Evolutionary conservation across 2,797 vertebrate genomes (phyloP), one percentile per base, ranked within the genome.

Genomic region (Paguma larvata): DNA sequence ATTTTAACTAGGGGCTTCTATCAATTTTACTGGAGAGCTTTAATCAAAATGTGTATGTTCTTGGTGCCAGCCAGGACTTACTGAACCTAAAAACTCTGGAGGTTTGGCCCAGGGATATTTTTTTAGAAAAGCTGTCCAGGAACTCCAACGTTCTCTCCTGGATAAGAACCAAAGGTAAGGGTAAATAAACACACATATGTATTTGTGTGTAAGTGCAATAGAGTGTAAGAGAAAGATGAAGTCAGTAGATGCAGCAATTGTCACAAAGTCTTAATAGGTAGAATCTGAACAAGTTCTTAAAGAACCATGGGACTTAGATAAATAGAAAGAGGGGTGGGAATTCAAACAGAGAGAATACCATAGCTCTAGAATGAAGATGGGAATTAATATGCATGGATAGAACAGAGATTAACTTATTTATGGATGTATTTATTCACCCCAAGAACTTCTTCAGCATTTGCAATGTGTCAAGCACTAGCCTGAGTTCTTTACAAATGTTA

Each of bases 391-490:
- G 21, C 19, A 63, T 51, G 23, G n/a, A 41, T 23, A 94, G n/a
- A 93, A 59, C 0, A 94, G 5, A 75, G 18, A 62, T 79, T 44
- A 32, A 78, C 10, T 92, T 51, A 84, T 34, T 53, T 62, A 68
- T 44, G 18, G 8, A 94, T 84, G 62, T 84, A 83, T 73, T 84
- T 56, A 63, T 59, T 68, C 59, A 87, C n/a, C 67, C n/a, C 67
- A 94, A 65, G 38, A 46, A 77, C 19, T 93, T 51, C 21, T 83
- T 73, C 65, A 78, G n/a, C 41, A 67, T 85, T 92, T 90, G 25
- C 32, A 38, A 46, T 59, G 21, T 94, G 21, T 21, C 56, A 78
- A 51, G 63, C 41, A 75, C n/a, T 79, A 82, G 25, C 51, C n/a
- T 84, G 25, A 78, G 12, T 53, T 85, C 27, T 85, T 68, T 23